Evolutionary conservation across 1,140 invertebrate genomes (phyloP), one percentile per base, ranked within the genome.

Genomic region (Cryptotermes secundus): DNA sequence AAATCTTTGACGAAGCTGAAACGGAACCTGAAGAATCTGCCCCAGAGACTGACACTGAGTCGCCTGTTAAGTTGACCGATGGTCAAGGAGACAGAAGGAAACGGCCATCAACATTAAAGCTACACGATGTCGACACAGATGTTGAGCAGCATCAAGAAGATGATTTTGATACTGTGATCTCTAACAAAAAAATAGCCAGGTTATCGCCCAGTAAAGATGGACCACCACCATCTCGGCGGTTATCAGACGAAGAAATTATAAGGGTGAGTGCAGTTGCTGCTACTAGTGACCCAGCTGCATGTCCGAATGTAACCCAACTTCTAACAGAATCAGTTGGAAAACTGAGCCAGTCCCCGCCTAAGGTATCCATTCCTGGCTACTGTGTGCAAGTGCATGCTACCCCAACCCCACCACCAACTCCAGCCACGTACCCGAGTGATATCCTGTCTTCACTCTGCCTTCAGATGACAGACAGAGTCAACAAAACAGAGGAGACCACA

Each of bases 11-110:
- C 84, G 91, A 92, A 84, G 91, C 90, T 9, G 92, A 92, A 87
- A 92, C 92, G 0, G 92, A 92, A 87, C 92, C 92, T 0, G 85
- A 87, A 38, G 92, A 93, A 85, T 92, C 91, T 6, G 86, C 89
- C 3, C 85, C 85, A 65, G 92, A 93, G 80, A 92, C 91, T 7
- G 92, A 92, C 85, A 31, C 81, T n/a, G 81, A 82, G 26, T 72
- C 59, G 31, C 9, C 59, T 72, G 59, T 31, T n/a, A 72, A 72
- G 14, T 26, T n/a, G 10, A n/a, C 59, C 31, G 14, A n/a, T n/a
- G 59, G n/a, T 31, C 26, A 26, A 9, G n/a, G n/a, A n/a, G 59
- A 72, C 59, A 72, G 7, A 72, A 72, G 59, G n/a, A 72, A 72
- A 26, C n/a, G 59, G 26, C 59, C 59, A 10, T 72, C 59, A n/a